Evolutionary conservation across 1,140 invertebrate genomes (phyloP), one percentile per base, ranked within the genome.

Genomic region (Triops longicaudatus): DNA sequence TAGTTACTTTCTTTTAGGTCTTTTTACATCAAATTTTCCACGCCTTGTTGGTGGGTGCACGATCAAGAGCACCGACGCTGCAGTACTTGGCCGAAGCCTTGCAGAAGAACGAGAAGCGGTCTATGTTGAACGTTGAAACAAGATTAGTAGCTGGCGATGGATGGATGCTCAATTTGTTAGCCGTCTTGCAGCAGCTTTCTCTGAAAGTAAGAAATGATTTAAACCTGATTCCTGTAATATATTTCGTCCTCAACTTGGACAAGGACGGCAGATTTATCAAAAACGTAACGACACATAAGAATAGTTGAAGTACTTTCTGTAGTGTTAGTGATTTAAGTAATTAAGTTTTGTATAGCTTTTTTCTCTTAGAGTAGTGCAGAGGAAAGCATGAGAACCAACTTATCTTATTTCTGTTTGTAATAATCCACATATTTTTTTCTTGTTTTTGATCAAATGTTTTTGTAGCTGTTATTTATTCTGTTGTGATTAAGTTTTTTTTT

Each of bases 141-240:
- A 87, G 91, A 79, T 85, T 90, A 0, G 86, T 97, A 0, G 93
- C 94, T 41, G 91, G 93, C 12, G 96, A 98, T 85, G 96, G 96
- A 1, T 97, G 96, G 82, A 96, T 98, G 91, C 84, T 98, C 42
- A 98, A 98, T 86, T 84, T 98, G 5, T 87, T 98, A 77, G 92
- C 92, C 72, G 92, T 98, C 14, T 83, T 99, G 74, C 96, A 98
- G 84, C 89, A 93, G 83, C 84, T 98, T 0, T 91, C 93, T 0
- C 86, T 93, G 0, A 95, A 95, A 85, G 92, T 89, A 73, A 82
- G 81, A 26, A 77, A 80, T 75, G 74, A 37, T 37, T 78, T 42
- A 26, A 77, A 26, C 12, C 14, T 72, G 11, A 10, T 28, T 26
- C 27, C 27, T 28, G 72, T 26, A 1, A 72, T 0, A 5, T 12